Conservation (phyloP, 2,797 vertebrate species). For the Pachyuromys duprasi region DNA sequence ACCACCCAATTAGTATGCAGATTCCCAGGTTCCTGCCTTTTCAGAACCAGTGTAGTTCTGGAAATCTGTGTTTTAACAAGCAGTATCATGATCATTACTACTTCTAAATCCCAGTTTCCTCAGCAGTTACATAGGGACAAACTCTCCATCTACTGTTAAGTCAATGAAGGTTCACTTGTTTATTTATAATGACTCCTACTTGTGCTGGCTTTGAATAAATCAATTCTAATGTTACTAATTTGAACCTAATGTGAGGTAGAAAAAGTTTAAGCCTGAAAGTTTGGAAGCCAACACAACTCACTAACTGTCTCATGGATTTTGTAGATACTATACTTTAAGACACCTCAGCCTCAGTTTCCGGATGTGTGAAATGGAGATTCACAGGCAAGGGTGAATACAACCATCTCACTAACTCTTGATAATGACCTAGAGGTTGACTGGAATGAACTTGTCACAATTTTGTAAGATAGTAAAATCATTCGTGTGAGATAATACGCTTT, state of each 20-base stretch:
- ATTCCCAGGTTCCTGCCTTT: neutral
- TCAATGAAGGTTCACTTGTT: too few species aligned
- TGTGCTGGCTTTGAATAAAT: neutral
- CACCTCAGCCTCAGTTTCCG: neutral
- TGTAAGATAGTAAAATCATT: neutral
- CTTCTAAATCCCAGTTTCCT: neutral
- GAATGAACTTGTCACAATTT: neutral
- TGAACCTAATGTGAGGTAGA: rapidly evolving
- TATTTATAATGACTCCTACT: neutral
- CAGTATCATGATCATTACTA: neutral
- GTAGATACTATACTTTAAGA: rapidly evolving
- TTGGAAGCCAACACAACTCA: neutral
- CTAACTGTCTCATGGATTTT: neutral
- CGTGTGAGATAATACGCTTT: neutral
- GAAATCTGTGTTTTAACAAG: neutral
- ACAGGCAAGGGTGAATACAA: neutral
- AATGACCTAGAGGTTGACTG: neutral
- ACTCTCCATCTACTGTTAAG: neutral
- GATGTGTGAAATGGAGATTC: neutral
- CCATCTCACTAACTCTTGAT: neutral
- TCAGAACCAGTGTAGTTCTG: too few species aligned
- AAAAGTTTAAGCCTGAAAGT: neutral
- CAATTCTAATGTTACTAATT: neutral
- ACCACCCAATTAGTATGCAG: neutral
- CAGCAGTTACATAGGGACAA: neutral